phyloP scores from a whole-genome alignment of 2,113 vertebrate species.

The Dicrurus megarhynchus region DNA sequence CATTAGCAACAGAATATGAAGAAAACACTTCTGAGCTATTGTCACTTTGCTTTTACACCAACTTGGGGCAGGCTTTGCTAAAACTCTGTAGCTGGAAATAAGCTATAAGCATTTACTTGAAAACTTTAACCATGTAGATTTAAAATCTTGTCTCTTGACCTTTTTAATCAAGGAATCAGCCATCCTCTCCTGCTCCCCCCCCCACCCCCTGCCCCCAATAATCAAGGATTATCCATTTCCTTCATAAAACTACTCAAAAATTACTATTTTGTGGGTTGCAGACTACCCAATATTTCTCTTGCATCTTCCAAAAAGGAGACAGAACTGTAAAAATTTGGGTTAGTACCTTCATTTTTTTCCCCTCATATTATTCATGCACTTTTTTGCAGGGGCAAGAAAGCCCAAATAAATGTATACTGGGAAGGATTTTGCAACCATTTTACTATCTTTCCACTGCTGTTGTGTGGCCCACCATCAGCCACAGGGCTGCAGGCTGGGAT shows the following conservation, averaged over 20 bases:
- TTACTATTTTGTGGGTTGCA: neutral
- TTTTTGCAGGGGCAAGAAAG: neutral
- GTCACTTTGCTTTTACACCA: neutral
- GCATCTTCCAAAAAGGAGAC: neutral
- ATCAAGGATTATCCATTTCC: neutral
- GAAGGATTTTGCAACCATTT: neutral
- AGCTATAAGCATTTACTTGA: neutral
- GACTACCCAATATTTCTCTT: neutral
- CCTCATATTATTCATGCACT: neutral
- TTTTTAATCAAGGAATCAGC: neutral
- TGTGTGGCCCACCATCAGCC: neutral
- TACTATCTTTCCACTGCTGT: neutral
- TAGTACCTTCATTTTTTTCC: rapidly evolving
- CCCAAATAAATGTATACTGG: neutral
- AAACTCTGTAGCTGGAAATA: neutral
- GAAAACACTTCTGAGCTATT: neutral
- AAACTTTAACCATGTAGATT: neutral
- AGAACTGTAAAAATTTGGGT: neutral
- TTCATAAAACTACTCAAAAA: neutral
- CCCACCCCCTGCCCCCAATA: rapidly evolving
- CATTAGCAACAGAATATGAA: neutral
- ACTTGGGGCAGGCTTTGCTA: neutral
- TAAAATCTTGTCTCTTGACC: neutral
- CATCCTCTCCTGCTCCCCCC: rapidly evolving
- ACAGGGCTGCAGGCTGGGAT: neutral